Evolutionary conservation across 2,888 invertebrate species (phyloP), one percentile per base, ranked within the genome.

Genomic region (Ophion obscuratus): DNA sequence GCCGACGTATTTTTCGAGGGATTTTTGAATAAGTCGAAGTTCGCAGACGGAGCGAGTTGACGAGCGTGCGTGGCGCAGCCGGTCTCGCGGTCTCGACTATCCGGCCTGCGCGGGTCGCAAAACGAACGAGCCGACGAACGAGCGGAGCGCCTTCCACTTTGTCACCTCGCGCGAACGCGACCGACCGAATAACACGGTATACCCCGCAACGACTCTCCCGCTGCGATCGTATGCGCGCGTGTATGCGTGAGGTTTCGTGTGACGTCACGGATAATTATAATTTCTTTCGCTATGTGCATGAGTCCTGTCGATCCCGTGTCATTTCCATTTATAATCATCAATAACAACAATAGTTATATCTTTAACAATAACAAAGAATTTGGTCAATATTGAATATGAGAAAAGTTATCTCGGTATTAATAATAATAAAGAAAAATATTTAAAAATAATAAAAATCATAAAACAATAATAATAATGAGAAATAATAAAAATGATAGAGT

Each of bases 81-180:
- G 83, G 83, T 86, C 81, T 78, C 83, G 78, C 81, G 86, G 61
- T 86, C 77, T 81, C 81, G 86, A 86, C 86, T 86, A 83, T 83
- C 61, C 81, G 79, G 83, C 80, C 76, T 80, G 59, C 66, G 83
- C 73, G 83, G 74, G 83, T 81, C 81, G 76, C 83, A 76, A 83
- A 68, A 71, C 73, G 81, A 86, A 86, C 77, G 79, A 84, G 36
- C 73, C 73, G 83, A 86, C 77, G 79, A 84, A 40, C 77, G 79
- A 73, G 81, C 79, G 85, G 85, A 80, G 86, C 81, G 77, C 83
- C 83, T 81, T 83, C 73, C 78, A 83, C 78, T 84, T 83, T 66
- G 81, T 77, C 83, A 74, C 83, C 70, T 86, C 78, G 53, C 62
- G 14, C 81, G 61, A 75, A 17, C n/a, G 20, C 81, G 64, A 59